A percentile compares a stretch with the other conserved stretches of the same genome.
Conservation (phyloP, 2,797 vertebrate genomes). For the Notoglanidium macrostoma region DNA sequence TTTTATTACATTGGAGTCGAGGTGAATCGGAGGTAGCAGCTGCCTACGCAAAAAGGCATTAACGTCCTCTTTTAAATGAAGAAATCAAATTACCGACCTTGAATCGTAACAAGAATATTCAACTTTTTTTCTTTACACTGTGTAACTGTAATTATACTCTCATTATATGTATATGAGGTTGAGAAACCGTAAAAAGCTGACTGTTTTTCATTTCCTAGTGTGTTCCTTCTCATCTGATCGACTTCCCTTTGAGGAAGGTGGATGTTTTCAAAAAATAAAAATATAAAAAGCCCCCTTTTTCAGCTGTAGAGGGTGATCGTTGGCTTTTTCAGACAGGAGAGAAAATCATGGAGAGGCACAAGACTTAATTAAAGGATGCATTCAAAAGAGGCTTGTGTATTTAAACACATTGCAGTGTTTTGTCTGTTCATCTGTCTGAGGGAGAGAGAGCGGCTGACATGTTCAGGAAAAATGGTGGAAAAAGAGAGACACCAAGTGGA, state of each 20-base stretch:
- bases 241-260: constrained; percentile 24
- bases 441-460: constrained; percentile 30
- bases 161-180: neutral
- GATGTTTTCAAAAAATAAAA: neutral
- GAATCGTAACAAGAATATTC: constrained; percentile 29
- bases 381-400: constrained; percentile 57
- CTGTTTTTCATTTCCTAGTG: neutral
- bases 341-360: constrained; percentile 24
- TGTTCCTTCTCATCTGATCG: constrained; percentile 17
- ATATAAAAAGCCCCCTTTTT: neutral
- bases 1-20: constrained; percentile 40
- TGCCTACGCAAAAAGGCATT: constrained; percentile 32
- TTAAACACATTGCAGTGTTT: constrained; percentile 56
- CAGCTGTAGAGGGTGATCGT: neutral
- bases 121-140: neutral
- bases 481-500: constrained; percentile 73
- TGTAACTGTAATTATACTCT: constrained; percentile 13
- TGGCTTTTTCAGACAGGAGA: constrained; percentile 1
- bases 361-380: constrained; percentile 52
- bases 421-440: constrained; percentile 58
- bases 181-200: neutral
- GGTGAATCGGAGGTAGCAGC: constrained; percentile 17
- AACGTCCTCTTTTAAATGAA: constrained; percentile 30
- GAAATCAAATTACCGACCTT: constrained; percentile 53
- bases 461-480: constrained; percentile 47